A percentile compares a stretch with the other conserved stretches of the same genome.
phyloP scores from a whole-genome alignment of 2,888 invertebrate genomes.

The Standfussiana lucernea region DNA sequence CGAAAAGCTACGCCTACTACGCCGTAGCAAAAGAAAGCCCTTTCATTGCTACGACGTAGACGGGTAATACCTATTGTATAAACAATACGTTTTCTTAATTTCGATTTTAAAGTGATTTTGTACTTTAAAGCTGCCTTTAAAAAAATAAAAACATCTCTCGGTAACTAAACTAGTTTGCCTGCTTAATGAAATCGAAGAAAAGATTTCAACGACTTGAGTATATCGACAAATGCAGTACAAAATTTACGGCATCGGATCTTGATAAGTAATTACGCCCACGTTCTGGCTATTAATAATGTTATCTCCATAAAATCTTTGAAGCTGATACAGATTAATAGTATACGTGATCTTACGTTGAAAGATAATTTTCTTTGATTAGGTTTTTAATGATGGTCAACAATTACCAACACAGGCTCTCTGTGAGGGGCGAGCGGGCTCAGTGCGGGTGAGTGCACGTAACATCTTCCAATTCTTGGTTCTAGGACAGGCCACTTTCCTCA shows the following conservation, averaged over 20 bases:
- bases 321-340: neutral
- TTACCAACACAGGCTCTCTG: too few species aligned
- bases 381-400: neutral
- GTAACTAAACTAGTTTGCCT: neutral
- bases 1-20: neutral
- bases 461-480: neutral
- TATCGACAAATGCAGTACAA: constrained; percentile 7
- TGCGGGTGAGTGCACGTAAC: too few species aligned
- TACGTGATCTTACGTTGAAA: neutral
- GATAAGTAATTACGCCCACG: neutral
- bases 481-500: neutral
- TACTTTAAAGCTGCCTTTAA: neutral
- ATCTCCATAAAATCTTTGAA: constrained; percentile 12
- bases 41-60: neutral
- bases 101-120: neutral
- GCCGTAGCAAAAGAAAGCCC: neutral
- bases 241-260: neutral
- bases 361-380: neutral
- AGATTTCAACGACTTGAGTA: neutral
- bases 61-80: neutral
- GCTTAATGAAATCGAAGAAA: neutral
- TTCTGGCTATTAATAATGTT: constrained; percentile 22
- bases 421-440: too few species aligned
- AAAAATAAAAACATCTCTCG: neutral
- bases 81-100: neutral